Conservation (phyloP, 2,888 invertebrate species). For the Agonopterix arenella region DNA sequence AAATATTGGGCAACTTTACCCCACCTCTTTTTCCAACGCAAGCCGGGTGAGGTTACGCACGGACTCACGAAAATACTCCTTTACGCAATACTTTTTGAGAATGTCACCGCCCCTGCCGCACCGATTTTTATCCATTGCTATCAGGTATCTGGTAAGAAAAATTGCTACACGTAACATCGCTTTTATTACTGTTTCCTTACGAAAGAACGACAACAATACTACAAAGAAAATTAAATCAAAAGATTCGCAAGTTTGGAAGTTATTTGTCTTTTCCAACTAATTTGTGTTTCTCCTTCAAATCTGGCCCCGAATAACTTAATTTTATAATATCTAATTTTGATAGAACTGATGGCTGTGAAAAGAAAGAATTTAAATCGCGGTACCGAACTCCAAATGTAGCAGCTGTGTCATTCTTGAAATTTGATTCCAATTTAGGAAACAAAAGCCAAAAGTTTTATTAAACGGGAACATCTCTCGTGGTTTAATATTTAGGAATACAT, state of each 20-base stretch:
- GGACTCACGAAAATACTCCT: slow-evolving; percentile 2
- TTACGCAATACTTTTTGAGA: slow-evolving; percentile 5
- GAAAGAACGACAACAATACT: too few relatives aligned
- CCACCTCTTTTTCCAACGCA: background rate
- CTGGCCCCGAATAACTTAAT: background rate
- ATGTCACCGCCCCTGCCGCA: slow-evolving; percentile 3
- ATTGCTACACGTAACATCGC: too few relatives aligned
- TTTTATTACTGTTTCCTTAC: too few relatives aligned
- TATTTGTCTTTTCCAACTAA: too few relatives aligned
- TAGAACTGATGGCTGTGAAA: slow-evolving; percentile 11
- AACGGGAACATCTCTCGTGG: slow-evolving; percentile 46
- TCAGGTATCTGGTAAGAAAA: background rate
- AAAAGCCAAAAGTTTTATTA: slow-evolving; percentile 65
- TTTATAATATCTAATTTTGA: slow-evolving; percentile 3
- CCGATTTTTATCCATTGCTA: slow-evolving; percentile 2
- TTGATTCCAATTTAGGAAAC: slow-evolving; percentile 69
- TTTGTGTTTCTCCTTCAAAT: background rate
- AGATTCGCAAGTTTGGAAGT: too few relatives aligned
- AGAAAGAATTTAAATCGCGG: slow-evolving; percentile 41
- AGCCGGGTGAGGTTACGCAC: slow-evolving; percentile 4
- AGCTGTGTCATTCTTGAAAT: slow-evolving; percentile 66
- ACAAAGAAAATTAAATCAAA: too few relatives aligned
- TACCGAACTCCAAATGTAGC: slow-evolving; percentile 37
- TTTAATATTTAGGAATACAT: slow-evolving; percentile 39
- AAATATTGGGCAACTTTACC: slow-evolving; percentile 1